These are phyloP conservation scores for Neogobius melanostomus DNA, from an alignment of 2,113 vertebrate genomes.

Conservation along the genomic window DNA sequence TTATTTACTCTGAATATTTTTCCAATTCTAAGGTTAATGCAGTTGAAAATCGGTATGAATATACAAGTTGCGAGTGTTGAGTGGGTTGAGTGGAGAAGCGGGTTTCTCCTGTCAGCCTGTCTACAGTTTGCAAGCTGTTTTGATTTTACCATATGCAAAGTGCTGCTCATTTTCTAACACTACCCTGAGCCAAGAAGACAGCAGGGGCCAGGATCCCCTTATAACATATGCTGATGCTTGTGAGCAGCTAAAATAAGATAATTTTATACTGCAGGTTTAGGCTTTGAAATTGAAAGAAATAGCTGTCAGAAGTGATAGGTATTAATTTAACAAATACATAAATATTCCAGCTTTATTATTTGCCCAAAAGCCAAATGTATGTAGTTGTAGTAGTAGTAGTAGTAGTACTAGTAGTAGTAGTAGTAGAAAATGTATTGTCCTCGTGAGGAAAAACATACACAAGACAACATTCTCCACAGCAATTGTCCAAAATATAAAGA, in stretches of 20 bases:
- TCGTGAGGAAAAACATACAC: too few relatives aligned
- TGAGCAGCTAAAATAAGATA: constrained; percentile 54
- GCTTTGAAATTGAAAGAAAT: constrained; percentile 13
- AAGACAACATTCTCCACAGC: too few relatives aligned
- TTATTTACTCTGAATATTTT: background rate
- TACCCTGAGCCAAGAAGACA: constrained; percentile 44
- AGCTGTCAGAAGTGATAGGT: background rate
- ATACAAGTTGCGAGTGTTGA: constrained; percentile 37
- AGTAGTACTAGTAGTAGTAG: too few relatives aligned
- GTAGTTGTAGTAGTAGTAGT: too few relatives aligned
- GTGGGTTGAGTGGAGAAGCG: constrained; percentile 29
- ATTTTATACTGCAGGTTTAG: constrained; percentile 19
- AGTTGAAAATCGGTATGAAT: background rate
- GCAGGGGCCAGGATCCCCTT: constrained; percentile 27
- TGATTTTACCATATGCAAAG: constrained; percentile 55
- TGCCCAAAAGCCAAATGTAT: background rate
- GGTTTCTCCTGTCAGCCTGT: constrained; percentile 43
- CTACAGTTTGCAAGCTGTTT: constrained; percentile 55
- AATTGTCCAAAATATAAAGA: too few relatives aligned
- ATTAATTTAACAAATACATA: background rate
- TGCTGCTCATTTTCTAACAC: constrained; percentile 41
- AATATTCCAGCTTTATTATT: background rate
- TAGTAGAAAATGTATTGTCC: too few relatives aligned
- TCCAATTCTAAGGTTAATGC: background rate
- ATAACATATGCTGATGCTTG: constrained; percentile 46